Conservation (phyloP, 2,113 vertebrate species). For the Brachionichthys hirsutus region DNA sequence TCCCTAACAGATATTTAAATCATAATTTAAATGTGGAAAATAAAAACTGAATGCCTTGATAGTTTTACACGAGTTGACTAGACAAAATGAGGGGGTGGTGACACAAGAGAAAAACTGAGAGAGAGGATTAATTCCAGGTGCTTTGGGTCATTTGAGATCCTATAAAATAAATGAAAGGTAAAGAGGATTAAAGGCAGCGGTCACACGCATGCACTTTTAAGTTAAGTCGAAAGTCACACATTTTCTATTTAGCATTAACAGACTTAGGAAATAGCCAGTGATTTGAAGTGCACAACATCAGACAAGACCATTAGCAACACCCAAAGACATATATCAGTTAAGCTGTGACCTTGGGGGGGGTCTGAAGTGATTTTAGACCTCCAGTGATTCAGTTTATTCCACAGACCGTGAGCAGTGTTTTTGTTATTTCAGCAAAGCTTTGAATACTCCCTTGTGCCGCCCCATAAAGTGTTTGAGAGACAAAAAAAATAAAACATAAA, state of each 20-base stretch:
- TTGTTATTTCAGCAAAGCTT: conserved; percentile 47
- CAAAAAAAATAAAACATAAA: no score
- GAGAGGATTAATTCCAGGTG: conserved; percentile 23
- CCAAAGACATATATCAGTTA: conserved; percentile 40
- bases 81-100: background rate
- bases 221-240: conserved; percentile 35
- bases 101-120: background rate
- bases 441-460: conserved; percentile 18
- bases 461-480: conserved; percentile 28
- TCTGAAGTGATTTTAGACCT: conserved; percentile 40
- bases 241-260: conserved; percentile 70
- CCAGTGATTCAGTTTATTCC: conserved; percentile 20
- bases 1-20: no score
- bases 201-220: conserved; percentile 18
- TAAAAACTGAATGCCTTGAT: no score
- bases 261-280: conserved; percentile 62
- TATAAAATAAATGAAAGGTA: conserved; percentile 62
- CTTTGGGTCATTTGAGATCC: conserved; percentile 52
- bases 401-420: conserved; percentile 28
- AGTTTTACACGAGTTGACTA: no score
- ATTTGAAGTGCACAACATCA: conserved; percentile 57
- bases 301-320: conserved; percentile 56
- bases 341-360: conserved; percentile 47
- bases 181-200: conserved; percentile 70
- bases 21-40: no score